Conservation (phyloP, 2,797 vertebrate genomes). For the Nothura maculosa region DNA sequence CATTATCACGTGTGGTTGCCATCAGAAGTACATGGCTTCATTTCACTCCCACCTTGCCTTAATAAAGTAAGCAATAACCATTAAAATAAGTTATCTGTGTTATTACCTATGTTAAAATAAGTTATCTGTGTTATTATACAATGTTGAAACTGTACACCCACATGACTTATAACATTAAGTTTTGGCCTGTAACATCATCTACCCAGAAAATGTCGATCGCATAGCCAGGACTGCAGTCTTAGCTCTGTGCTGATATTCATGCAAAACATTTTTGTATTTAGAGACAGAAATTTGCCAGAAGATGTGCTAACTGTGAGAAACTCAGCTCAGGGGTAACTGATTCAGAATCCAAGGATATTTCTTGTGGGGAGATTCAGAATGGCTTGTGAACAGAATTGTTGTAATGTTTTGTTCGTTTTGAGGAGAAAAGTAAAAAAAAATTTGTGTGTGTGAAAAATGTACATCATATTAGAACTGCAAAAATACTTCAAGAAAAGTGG, state of each 20-base stretch:
- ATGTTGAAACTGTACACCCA: background rate
- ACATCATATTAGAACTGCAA: background rate
- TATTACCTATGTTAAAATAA: too few relatives aligned
- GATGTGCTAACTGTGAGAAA: background rate
- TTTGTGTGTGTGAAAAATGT: background rate
- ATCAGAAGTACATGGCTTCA: background rate
- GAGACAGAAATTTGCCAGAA: background rate
- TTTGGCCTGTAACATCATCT: background rate
- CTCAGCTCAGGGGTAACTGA: fast-evolving
- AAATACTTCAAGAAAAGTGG: background rate
- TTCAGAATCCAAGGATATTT: background rate
- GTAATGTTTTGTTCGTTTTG: background rate
- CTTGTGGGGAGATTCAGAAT: background rate
- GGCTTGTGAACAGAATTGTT: background rate
- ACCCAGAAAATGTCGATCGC: background rate
- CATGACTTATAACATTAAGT: background rate
- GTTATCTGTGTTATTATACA: background rate
- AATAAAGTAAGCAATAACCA: background rate
- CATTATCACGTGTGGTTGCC: fast-evolving
- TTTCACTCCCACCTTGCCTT: background rate
- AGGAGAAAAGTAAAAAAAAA: background rate
- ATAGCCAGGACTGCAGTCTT: background rate
- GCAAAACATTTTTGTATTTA: fast-evolving
- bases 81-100: background rate
- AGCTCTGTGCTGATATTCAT: background rate